Base-by-base conservation (phyloP, 1,140 invertebrate genomes). In the Notospermus geniculatus region DNA sequence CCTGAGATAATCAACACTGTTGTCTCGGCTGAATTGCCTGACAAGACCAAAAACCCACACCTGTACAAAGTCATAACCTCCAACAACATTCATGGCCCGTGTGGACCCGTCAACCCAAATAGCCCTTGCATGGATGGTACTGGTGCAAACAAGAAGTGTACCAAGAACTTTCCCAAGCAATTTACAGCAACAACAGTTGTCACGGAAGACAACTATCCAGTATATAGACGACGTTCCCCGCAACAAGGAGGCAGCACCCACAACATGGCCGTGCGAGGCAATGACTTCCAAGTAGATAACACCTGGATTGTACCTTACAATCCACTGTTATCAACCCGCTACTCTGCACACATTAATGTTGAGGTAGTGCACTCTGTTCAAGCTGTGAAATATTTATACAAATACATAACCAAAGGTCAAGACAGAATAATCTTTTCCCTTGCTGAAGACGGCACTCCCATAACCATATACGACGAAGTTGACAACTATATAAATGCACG, bases 371-470 rank as follows among this genome's bases (percentile, higher is more conserved):
- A 54, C 30, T 27, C 54, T 2, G 30, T 46, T 9, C 13, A 57
- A 5, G 50, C 59, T 27, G 9, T 56, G 1, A 60, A 67, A 53
- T 82, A 74, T 41, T 74, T 69, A 71, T 83, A 52, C 65, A 68
- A 22, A 75, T 83, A 32, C 76, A 74, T 60, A 64, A 74, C 69
- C 65, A 68, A 63, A 71, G 81, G 78, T 71, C 70, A 43, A n/a
- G 62, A 63, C 54, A 50, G 25, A 50, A 27, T 50, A 5, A n/a
- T 50, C n/a, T 19, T 50, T 19, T 50, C 46, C 25, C 46, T 50
- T 36, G 15, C 32, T 5, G 46, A 5, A 23, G 46, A 50, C n/a
- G 46, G 46, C 5, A 50, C 46, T 5, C 25, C 46, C 4, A 15
- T 52, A 7, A 13, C 50, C 4, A 19, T 30, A 23, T n/a, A 7